A percentile compares a stretch with the other conserved stretches of the same genome.
phyloP scores from a whole-genome alignment of 2,888 invertebrate species.

The Thecophora atra region DNA sequence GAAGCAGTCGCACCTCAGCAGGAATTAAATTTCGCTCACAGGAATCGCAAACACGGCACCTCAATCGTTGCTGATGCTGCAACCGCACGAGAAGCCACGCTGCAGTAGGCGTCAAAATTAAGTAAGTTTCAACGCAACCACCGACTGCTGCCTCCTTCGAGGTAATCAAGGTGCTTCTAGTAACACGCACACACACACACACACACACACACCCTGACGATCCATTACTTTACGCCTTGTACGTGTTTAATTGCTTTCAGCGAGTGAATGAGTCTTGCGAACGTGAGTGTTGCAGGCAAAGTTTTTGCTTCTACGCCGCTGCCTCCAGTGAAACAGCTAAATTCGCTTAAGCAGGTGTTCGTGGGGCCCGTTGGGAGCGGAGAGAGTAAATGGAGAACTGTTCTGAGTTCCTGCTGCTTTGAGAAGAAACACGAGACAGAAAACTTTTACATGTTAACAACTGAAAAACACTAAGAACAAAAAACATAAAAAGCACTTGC shows the following conservation, averaged over 20 bases:
- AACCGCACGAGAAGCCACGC: neutral
- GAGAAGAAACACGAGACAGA: constrained; percentile 4
- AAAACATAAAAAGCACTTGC: too few relatives aligned
- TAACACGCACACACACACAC: constrained; percentile 28
- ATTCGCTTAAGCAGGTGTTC: neutral
- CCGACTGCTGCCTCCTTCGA: neutral
- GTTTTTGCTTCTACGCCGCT: constrained; percentile 16
- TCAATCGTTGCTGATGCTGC: constrained; percentile 10
- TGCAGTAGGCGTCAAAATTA: constrained; percentile 14
- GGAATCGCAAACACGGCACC: too few relatives aligned
- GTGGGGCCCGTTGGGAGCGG: neutral
- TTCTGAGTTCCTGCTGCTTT: neutral
- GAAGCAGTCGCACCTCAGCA: too few relatives aligned
- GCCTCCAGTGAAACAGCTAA: constrained; percentile 19
- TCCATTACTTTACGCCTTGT: constrained; percentile 28
- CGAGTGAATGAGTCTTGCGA: constrained; percentile 24
- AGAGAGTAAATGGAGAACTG: neutral
- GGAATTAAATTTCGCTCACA: too few relatives aligned
- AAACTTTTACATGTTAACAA: constrained; percentile 31
- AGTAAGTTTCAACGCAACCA: constrained; percentile 33
- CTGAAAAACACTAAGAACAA: too few relatives aligned
- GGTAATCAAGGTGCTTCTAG: constrained; percentile 11
- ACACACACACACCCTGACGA: constrained; percentile 21
- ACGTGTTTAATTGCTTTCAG: constrained; percentile 43
- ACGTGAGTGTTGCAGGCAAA: constrained; percentile 12